Base-by-base conservation (phyloP, 2,888 invertebrate species). In the Alloscopus bannaensis region DNA sequence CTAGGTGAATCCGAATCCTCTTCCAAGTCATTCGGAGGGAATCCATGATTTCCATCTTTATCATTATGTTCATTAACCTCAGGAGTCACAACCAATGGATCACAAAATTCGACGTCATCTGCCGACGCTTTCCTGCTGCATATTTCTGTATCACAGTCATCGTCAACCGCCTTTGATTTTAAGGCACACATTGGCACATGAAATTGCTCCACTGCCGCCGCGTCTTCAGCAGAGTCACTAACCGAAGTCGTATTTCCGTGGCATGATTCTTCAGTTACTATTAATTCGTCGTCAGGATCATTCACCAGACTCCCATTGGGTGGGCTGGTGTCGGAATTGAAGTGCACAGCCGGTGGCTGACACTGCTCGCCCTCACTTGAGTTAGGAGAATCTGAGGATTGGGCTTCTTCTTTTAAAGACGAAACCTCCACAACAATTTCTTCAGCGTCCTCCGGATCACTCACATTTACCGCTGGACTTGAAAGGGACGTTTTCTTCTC, bases 131-230 rank as follows among this genome's bases (percentile, higher is more conserved):
- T n/a, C n/a, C n/a, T n/a, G n/a, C n/a, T n/a, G n/a, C n/a, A n/a
- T n/a, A 8, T 26, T 16, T 13, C 28, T 16, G 2, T 60, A 60
- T 60, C 60, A 60, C 60, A 60, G 60, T 36, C 18, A 36, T 31
- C 20, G 6, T 11, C 24, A 29, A 18, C 59, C 3, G 59, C 31
- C 11, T 29, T 3, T 3, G 16, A 2, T 20, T 60, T 6, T 3
- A 26, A 60, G 60, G 60, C 60, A 60, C 60, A 20, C 3, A 28
- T 60, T 29, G 60, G 57, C 57, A 57, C 57, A n/a, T n/a, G n/a
- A n/a, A n/a, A n/a, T n/a, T n/a, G n/a, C n/a, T n/a, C n/a, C n/a
- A n/a, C n/a, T n/a, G n/a, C n/a, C n/a, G n/a, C n/a, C n/a, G n/a
- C n/a, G 13, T 57, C 16, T 2, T 36, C 36, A 13, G 8, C 36